Percentiles rank a stretch among this genome's conserved stretches.
phyloP scores from a whole-genome alignment of 2,888 invertebrate species.

The Scaptomyza flava region DNA sequence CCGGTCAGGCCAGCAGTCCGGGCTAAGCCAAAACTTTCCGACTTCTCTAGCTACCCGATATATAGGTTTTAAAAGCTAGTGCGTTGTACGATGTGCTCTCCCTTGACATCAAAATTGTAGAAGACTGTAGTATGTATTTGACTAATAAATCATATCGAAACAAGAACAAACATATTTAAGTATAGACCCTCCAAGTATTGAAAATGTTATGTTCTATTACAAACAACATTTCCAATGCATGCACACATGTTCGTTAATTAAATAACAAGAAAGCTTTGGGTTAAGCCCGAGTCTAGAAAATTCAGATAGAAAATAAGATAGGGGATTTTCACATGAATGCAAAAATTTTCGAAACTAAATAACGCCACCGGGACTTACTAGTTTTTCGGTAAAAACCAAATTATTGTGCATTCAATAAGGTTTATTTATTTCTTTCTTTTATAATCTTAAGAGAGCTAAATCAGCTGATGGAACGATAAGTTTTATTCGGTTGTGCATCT shows the following conservation, averaged over 20 bases:
- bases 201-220: no score
- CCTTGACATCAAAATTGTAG: conserved; percentile 47
- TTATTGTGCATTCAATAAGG: background rate
- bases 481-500: no score
- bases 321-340: no score
- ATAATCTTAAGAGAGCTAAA: no score
- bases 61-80: conserved; percentile 60
- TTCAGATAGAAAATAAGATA: no score
- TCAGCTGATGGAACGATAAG: no score
- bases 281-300: background rate
- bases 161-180: background rate
- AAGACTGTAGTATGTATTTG: conserved; percentile 19
- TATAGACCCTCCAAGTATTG: background rate
- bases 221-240: background rate
- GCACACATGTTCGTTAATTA: no score
- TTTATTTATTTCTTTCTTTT: no score
- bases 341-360: no score
- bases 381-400: no score
- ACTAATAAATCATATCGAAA: conserved; percentile 8
- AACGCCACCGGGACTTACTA: no score
- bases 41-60: conserved; percentile 59
- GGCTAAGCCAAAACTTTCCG: conserved; percentile 37
- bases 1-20: conserved; percentile 22
- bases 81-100: conserved; percentile 11
- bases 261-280: background rate